Conservation (phyloP, 2,113 vertebrate species). For the Ramphastos sulfuratus region DNA sequence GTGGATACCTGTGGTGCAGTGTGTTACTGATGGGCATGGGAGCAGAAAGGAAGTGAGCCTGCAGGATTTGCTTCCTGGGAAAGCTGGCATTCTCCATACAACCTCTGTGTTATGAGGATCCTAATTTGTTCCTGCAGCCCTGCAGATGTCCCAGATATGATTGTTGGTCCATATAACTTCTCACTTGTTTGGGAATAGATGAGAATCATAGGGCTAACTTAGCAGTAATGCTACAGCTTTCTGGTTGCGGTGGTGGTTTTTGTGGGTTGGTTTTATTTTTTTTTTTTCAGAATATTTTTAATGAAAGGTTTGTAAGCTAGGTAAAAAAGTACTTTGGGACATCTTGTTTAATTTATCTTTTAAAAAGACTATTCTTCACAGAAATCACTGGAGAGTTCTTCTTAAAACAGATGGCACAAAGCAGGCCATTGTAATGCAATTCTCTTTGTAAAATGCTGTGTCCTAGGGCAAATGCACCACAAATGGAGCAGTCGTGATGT, state of each 20-base stretch:
- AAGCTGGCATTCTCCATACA: background rate
- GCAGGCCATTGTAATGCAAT: slow-evolving; percentile 44
- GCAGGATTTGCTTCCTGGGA: rapidly evolving
- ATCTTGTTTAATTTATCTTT: slow-evolving; percentile 47
- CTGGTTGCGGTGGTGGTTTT: background rate
- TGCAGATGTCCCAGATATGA: rapidly evolving
- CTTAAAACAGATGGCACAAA: slow-evolving; percentile 45
- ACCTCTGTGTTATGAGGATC: rapidly evolving
- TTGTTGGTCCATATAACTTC: background rate
- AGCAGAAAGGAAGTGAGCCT: background rate
- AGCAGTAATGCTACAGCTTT: background rate
- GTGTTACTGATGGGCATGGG: background rate
- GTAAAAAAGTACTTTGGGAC: slow-evolving; percentile 14
- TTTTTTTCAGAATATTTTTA: background rate
- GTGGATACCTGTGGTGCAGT: background rate
- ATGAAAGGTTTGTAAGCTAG: slow-evolving; percentile 5
- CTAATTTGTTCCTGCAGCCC: background rate
- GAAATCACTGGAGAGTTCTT: slow-evolving; percentile 31
- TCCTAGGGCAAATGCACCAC: slow-evolving; percentile 46
- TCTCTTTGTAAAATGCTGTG: slow-evolving; percentile 56
- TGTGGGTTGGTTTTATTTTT: too few relatives aligned
- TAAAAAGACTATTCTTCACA: background rate
- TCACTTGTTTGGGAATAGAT: background rate
- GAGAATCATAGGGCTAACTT: background rate
- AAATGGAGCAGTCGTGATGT: slow-evolving; percentile 45